phyloP scores from a whole-genome alignment of 2,113 vertebrate species.

The Crotalus horridus region DNA sequence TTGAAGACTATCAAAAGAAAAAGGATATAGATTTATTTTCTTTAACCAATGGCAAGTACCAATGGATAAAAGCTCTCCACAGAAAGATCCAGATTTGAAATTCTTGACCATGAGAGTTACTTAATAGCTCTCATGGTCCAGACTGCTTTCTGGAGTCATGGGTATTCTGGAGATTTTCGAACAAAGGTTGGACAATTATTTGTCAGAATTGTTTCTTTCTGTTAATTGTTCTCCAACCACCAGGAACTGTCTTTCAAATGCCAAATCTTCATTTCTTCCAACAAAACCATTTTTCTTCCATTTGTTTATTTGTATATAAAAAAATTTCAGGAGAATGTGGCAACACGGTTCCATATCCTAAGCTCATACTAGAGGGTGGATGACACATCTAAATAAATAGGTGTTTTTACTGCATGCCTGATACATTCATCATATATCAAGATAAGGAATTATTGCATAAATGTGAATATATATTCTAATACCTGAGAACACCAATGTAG shows the following conservation, averaged over 20 bases:
- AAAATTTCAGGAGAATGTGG: neutral
- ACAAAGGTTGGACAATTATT: neutral
- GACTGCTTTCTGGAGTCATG: neutral
- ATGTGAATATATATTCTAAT: neutral
- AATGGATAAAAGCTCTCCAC: neutral
- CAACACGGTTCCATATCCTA: neutral
- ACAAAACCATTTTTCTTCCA: neutral
- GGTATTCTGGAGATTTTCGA: neutral
- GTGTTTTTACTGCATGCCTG: neutral
- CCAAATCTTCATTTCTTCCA: neutral
- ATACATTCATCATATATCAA: neutral
- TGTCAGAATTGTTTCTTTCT: neutral
- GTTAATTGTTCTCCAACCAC: neutral
- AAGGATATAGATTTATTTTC: neutral
- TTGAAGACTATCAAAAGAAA: neutral
- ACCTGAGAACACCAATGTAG: neutral
- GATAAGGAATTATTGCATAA: neutral
- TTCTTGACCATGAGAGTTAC: neutral
- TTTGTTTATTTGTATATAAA: neutral
- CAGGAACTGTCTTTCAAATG: neutral
- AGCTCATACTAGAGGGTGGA: neutral
- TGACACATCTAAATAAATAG: neutral
- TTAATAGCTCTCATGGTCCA: neutral
- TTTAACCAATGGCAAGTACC: neutral
- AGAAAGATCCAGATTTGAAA: neutral